phyloP scores from a whole-genome alignment of 2,113 vertebrate genomes.

The Suricata suricatta region DNA sequence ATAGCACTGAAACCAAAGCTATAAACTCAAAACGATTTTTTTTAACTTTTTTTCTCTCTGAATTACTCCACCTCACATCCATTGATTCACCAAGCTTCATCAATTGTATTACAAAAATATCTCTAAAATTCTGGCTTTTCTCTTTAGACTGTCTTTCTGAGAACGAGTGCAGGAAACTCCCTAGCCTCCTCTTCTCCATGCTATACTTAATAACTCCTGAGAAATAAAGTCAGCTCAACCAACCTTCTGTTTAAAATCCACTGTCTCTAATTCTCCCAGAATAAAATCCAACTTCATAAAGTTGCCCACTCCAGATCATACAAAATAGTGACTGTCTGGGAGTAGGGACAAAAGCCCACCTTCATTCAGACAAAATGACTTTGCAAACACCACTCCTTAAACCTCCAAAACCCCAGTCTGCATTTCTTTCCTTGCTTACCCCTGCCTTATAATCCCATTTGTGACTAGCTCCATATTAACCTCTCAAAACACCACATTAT shows the following conservation, averaged over 20 bases:
- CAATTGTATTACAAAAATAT: neutral
- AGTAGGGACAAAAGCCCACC: fast-evolving
- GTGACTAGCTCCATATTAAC: neutral
- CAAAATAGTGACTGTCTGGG: neutral
- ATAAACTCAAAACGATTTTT: neutral
- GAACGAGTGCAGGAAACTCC: neutral
- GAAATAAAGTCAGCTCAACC: neutral
- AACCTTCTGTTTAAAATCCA: neutral
- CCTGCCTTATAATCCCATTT: neutral
- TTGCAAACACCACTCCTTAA: neutral
- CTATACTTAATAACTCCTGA: neutral
- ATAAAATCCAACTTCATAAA: neutral
- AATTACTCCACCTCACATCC: neutral
- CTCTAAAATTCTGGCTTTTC: neutral
- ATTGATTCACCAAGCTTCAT: neutral
- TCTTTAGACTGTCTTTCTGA: neutral
- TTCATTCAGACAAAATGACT: neutral
- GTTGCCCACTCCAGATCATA: neutral
- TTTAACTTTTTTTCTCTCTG: neutral
- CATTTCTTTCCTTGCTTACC: neutral
- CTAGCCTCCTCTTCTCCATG: neutral
- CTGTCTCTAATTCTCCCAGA: neutral
- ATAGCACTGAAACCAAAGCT: neutral
- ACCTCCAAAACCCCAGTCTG: fast-evolving
- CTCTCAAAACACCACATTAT: neutral